Evolutionary conservation across 2,113 vertebrate species (phyloP).

Genomic region (Struthidea cinerea): DNA sequence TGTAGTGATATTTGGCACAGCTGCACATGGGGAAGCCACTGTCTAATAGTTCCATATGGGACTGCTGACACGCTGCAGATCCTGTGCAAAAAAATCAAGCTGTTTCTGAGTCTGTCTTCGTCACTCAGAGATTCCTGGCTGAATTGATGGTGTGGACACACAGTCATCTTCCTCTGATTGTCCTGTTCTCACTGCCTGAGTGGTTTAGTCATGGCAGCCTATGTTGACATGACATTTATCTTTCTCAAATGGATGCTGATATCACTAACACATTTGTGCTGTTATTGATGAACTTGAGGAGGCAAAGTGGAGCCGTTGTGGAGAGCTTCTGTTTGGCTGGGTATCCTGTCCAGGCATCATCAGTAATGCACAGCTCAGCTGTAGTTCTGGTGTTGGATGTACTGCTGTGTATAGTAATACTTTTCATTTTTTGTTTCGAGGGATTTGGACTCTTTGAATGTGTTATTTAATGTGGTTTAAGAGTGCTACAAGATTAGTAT

Average conservation of each 20-base stretch:
- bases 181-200: neutral
- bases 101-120: neutral
- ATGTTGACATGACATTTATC: neutral
- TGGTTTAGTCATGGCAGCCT: neutral
- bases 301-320: neutral
- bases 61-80: neutral
- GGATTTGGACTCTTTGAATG: neutral
- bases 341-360: neutral
- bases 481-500: neutral
- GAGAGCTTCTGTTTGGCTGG: neutral
- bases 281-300: neutral
- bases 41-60: neutral
- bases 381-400: neutral
- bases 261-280: neutral
- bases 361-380: neutral
- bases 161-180: neutral
- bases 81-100: neutral
- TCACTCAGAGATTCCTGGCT: neutral
- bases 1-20: neutral
- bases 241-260: neutral
- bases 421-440: neutral
- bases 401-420: neutral
- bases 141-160: neutral
- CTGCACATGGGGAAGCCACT: neutral
- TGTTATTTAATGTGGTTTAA: neutral